A percentile compares a stretch with the other conserved stretches of the same genome.
Evolutionary conservation across 2,113 vertebrate species (phyloP).

Genomic region (Edolisoma coerulescens): DNA sequence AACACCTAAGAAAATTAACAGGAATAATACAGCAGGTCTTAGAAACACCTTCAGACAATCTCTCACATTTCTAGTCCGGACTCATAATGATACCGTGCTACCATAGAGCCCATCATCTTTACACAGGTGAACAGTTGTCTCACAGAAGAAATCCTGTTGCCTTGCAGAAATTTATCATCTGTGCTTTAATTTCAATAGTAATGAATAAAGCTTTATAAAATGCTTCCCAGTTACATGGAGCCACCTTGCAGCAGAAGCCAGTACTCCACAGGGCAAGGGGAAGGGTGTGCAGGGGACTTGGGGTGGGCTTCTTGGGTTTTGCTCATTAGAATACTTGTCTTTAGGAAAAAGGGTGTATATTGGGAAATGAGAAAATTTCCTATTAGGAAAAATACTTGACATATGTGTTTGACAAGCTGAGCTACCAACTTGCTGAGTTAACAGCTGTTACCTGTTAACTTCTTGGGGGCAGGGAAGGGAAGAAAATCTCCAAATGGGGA

Average conservation of each 20-base stretch:
- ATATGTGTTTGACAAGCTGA: neutral
- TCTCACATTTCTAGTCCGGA: neutral
- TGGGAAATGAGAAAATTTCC: neutral
- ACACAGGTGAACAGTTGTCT: neutral
- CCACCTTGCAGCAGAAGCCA: neutral
- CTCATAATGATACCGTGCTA: neutral
- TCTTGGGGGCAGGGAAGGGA: neutral
- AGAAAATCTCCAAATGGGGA: neutral
- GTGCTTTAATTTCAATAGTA: neutral
- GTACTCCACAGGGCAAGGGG: neutral
- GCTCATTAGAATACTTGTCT: neutral
- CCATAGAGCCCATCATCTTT: neutral
- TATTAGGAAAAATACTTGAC: neutral
- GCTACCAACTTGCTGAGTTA: neutral
- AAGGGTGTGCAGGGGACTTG: neutral
- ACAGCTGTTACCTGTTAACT: constrained; percentile 12
- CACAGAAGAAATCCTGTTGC: neutral
- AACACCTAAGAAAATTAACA: neutral
- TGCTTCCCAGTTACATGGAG: neutral
- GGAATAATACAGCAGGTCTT: neutral
- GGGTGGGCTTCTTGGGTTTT: neutral
- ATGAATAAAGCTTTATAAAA: neutral
- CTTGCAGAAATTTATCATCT: neutral
- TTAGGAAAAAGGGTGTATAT: neutral
- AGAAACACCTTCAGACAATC: neutral